Conservation (phyloP, 2,797 vertebrate genomes). For the Syndactyla subalaris region DNA sequence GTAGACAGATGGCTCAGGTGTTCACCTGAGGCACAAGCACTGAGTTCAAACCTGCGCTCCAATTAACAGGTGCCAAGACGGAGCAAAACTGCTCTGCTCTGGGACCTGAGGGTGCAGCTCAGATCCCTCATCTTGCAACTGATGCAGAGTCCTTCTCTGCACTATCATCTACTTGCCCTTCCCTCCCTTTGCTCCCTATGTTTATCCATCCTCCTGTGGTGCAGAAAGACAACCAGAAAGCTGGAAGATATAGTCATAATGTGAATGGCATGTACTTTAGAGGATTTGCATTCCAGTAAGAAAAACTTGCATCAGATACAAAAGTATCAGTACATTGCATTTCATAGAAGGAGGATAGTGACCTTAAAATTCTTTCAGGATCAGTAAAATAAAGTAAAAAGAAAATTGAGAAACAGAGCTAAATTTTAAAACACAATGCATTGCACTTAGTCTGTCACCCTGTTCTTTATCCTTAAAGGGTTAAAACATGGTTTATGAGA, state of each 20-base stretch:
- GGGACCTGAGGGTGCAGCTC: neutral
- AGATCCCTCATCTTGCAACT: neutral
- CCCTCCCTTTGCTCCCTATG: neutral
- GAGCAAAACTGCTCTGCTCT: accelerated
- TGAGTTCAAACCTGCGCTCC: accelerated
- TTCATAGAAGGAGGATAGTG: neutral
- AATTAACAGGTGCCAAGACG: neutral
- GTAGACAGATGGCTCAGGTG: neutral
- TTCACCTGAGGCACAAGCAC: accelerated
- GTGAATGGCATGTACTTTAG: neutral
- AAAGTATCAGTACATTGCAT: neutral
- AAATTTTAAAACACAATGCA: neutral
- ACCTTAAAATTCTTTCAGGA: neutral
- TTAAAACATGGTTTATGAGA: neutral
- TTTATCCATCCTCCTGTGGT: neutral
- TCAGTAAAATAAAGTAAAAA: neutral
- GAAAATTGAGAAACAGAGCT: neutral
- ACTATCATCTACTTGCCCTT: accelerated
- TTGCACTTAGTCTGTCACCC: neutral
- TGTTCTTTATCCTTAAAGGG: neutral
- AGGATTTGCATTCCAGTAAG: neutral
- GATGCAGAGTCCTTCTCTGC: neutral
- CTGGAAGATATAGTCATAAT: neutral
- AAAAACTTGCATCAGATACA: neutral
- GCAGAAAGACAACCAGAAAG: neutral